phyloP scores from a whole-genome alignment of 2,113 vertebrate genomes.

The Murina feae region DNA sequence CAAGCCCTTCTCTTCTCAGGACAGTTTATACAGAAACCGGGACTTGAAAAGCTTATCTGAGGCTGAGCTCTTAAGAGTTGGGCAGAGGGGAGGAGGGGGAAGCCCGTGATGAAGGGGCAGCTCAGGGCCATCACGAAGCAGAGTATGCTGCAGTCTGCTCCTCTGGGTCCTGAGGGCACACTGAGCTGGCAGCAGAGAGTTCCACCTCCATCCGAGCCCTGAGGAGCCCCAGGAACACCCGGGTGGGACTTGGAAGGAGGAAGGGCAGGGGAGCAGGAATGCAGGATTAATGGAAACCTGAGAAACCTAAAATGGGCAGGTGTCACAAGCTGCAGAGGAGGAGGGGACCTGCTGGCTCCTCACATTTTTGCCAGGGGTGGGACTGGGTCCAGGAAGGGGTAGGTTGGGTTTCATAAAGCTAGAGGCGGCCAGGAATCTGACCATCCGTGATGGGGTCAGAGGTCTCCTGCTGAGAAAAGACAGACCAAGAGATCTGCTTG shows the following conservation, averaged over 20 bases:
- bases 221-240: not conserved
- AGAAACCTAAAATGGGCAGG: constrained; percentile 39
- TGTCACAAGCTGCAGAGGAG: not conserved
- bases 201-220: not conserved
- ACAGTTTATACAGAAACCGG: not conserved
- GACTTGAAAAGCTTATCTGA: not conserved
- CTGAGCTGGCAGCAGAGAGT: not conserved
- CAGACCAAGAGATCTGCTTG: not conserved
- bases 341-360: not conserved
- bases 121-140: not conserved
- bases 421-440: not conserved
- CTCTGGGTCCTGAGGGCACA: not conserved
- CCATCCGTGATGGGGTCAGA: not conserved
- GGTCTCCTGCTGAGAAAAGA: not conserved
- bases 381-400: not conserved
- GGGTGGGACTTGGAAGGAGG: constrained; percentile 25
- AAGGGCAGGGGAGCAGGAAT: constrained; percentile 17
- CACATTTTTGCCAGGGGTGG: constrained; percentile 34
- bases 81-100: not conserved
- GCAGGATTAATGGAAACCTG: constrained; percentile 9
- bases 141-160: too few relatives aligned
- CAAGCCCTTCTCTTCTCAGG: not conserved
- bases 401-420: constrained; percentile 13
- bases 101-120: not conserved
- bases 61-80: not conserved